Evolutionary conservation across 2,888 invertebrate genomes (phyloP), one percentile per base, ranked within the genome.

Genomic region (Rhamphomyia laevipes): DNA sequence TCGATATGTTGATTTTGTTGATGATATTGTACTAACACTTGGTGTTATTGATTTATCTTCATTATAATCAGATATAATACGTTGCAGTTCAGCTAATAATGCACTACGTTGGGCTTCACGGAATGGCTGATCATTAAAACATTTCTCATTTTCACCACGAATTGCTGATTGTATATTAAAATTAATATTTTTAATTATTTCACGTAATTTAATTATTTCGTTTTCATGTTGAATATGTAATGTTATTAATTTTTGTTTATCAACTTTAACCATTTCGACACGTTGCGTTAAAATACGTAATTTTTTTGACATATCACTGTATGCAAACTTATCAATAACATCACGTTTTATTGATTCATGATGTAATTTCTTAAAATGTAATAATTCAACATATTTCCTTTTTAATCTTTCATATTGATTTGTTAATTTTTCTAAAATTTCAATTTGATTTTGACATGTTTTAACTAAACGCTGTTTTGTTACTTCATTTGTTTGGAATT

Each of bases 401-500:
- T 74, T 74, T 12, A 78, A 67, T 2, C 66, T 67, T 57, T 77
- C 75, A 56, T 78, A 78, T 52, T 79, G 77, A 2, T 63, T 60
- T 0, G 79, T 79, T 3, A 85, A 61, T 46, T 76, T 74, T 52
- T 82, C 76, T 42, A 86, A 83, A 1, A 82, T 71, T 59, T 77
- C 76, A 11, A 76, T 69, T 61, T 86, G 85, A 16, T 81, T 75
- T 21, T 70, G 63, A 2, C 63, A 61, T 5, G 61, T 65, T 43
- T 61, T 62, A 6, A 70, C 63, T 35, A 71, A 51, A 41, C 63
- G 63, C 16, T 78, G 78, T 61, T 82, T 78, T 63, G 86, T 61
- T 38, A 66, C 58, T 70, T 77, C 56, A 77, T 70, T 51, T 65
- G 74, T 53, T 75, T 70, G 47, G 64, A 59, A 63, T 40, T 64